Percentiles rank a stretch among this genome's conserved stretches.
Evolutionary conservation across 2,113 vertebrate species (phyloP).

Genomic region (Gymnocephalus cernua): DNA sequence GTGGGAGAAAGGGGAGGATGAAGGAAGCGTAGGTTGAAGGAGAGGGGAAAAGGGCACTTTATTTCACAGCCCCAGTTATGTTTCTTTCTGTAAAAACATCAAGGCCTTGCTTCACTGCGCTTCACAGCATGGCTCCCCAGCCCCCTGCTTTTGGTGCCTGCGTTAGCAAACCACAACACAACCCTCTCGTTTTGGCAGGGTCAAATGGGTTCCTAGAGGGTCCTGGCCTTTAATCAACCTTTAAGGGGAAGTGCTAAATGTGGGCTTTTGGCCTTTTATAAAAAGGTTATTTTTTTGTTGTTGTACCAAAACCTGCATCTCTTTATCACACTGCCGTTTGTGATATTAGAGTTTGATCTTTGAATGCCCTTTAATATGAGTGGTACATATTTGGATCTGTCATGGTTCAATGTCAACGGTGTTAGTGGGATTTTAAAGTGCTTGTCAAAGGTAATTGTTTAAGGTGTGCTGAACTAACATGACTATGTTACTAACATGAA

Average conservation of each 20-base stretch:
- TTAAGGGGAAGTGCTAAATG: neutral
- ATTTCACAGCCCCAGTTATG: slow-evolving; percentile 58
- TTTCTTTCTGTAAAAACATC: slow-evolving; percentile 72
- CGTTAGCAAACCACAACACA: slow-evolving; percentile 58
- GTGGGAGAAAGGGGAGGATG: neutral
- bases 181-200: slow-evolving; percentile 13
- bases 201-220: slow-evolving; percentile 40
- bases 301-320: neutral
- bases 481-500: neutral
- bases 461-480: neutral
- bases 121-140: slow-evolving; percentile 60
- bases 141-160: slow-evolving; percentile 56
- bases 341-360: neutral
- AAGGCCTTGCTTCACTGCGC: slow-evolving; percentile 60
- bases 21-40: slow-evolving; percentile 35
- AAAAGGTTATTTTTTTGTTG: neutral
- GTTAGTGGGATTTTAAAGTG: neutral
- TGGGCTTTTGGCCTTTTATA: neutral
- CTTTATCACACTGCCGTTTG: neutral
- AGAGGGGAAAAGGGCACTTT: slow-evolving; percentile 34
- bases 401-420: neutral
- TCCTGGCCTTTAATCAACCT: slow-evolving; percentile 29
- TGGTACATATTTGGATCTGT: neutral
- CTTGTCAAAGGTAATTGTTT: neutral
- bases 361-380: neutral